phyloP scores from a whole-genome alignment of 2,113 vertebrate species.

The Columba livia region DNA sequence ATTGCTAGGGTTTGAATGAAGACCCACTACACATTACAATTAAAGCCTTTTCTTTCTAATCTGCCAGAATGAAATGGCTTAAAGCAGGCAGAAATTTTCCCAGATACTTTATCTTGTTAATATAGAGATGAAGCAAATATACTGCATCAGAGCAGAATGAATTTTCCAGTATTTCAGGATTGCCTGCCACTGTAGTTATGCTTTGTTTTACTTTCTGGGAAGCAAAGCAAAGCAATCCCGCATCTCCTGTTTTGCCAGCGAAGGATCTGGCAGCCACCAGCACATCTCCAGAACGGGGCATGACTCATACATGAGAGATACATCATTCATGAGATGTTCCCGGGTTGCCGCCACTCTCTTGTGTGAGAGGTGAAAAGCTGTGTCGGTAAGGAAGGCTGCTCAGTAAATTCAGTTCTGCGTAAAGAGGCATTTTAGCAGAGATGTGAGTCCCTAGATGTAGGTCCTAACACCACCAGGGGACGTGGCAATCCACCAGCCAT shows the following conservation, averaged over 20 bases:
- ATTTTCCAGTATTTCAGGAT: background rate
- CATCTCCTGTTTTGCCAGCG: background rate
- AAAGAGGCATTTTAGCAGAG: background rate
- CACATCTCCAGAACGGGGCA: background rate
- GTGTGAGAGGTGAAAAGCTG: background rate
- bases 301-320: background rate
- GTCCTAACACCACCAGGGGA: background rate
- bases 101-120: background rate
- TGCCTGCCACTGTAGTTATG: background rate
- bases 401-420: background rate
- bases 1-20: background rate
- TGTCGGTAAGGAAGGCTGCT: background rate
- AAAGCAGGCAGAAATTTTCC: background rate
- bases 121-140: background rate
- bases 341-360: background rate
- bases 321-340: background rate
- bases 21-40: background rate
- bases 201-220: slow-evolving; percentile 10
- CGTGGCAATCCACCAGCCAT: background rate
- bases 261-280: background rate
- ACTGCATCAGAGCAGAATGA: background rate
- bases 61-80: background rate
- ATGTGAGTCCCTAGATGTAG: background rate
- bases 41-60: background rate
- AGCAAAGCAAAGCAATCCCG: background rate